phyloP scores from a whole-genome alignment of 2,888 invertebrate genomes.

The Meteorus cinctellus region DNA sequence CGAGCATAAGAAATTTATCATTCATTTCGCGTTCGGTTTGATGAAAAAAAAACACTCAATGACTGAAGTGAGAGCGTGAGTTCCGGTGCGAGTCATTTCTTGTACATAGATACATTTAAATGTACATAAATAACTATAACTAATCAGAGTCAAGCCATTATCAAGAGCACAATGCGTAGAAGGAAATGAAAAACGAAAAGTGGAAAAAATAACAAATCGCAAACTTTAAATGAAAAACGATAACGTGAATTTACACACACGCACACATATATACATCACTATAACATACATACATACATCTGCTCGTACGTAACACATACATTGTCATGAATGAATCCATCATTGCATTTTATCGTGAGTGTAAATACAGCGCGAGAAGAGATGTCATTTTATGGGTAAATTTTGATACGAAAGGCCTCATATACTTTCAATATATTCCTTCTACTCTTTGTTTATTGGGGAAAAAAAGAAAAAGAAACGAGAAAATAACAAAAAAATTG shows the following conservation, averaged over 20 bases:
- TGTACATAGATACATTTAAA: slow-evolving; percentile 72
- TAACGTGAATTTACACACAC: slow-evolving; percentile 19
- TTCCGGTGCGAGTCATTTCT: slow-evolving; percentile 71
- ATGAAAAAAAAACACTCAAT: slow-evolving; percentile 55
- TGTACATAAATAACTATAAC: slow-evolving; percentile 69
- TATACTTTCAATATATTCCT: slow-evolving; percentile 51
- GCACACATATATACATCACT: slow-evolving; percentile 12
- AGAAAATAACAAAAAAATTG: slow-evolving; percentile 11
- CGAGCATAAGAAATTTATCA: slow-evolving; percentile 64
- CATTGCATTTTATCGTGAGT: slow-evolving; percentile 67
- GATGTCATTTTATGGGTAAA: slow-evolving; percentile 40
- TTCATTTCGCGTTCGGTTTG: slow-evolving; percentile 59
- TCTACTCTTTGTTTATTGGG: slow-evolving; percentile 49
- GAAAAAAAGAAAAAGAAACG: slow-evolving; percentile 41
- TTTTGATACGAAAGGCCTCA: slow-evolving; percentile 56
- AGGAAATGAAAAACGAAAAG: slow-evolving; percentile 44
- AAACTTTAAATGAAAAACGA: slow-evolving; percentile 30
- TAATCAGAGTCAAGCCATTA: slow-evolving; percentile 69
- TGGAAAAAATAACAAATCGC: slow-evolving; percentile 42
- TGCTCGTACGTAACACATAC: slow-evolving; percentile 47
- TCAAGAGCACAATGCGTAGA: slow-evolving; percentile 63
- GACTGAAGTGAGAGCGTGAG: slow-evolving; percentile 66
- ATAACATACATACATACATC: slow-evolving; percentile 31
- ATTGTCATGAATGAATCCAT: slow-evolving; percentile 55
- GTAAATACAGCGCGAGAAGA: slow-evolving; percentile 64